These are phyloP conservation scores for Busseola fusca DNA, from an alignment of 2,888 invertebrate genomes.

Conservation along the genomic window DNA sequence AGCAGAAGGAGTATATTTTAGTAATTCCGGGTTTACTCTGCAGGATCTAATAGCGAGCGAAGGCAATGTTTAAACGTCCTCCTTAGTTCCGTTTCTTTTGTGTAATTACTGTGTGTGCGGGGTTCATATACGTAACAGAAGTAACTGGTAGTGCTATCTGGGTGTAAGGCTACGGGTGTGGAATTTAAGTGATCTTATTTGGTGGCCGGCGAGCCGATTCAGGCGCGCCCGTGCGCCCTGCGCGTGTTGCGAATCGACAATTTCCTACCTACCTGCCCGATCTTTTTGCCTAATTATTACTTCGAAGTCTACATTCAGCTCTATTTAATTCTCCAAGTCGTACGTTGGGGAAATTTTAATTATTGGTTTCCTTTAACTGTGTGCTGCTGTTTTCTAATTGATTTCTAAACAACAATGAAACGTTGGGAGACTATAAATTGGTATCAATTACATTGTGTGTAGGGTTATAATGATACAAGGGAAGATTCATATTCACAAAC, in stretches of 20 bases:
- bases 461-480: not conserved
- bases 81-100: constrained; percentile 82
- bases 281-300: constrained; percentile 82
- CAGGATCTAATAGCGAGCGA: constrained; percentile 70
- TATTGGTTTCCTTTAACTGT: constrained; percentile 38
- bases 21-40: constrained; percentile 71
- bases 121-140: constrained; percentile 81
- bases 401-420: constrained; percentile 29
- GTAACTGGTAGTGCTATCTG: constrained; percentile 82
- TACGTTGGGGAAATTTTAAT: constrained; percentile 58
- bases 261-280: constrained; percentile 76
- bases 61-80: constrained; percentile 77
- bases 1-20: constrained; percentile 68
- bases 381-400: constrained; percentile 25
- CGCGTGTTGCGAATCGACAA: constrained; percentile 83
- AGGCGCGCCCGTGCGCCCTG: constrained; percentile 73
- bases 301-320: constrained; percentile 72
- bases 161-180: constrained; percentile 80
- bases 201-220: constrained; percentile 77
- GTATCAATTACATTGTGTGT: not conserved
- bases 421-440: not conserved
- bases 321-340: constrained; percentile 68
- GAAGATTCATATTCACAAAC: not conserved
- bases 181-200: constrained; percentile 88
- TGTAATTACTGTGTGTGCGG: constrained; percentile 82